These are phyloP conservation scores for Zosterops hypoxanthus DNA, from an alignment of 2,113 vertebrate genomes.

Conservation along the genomic window DNA sequence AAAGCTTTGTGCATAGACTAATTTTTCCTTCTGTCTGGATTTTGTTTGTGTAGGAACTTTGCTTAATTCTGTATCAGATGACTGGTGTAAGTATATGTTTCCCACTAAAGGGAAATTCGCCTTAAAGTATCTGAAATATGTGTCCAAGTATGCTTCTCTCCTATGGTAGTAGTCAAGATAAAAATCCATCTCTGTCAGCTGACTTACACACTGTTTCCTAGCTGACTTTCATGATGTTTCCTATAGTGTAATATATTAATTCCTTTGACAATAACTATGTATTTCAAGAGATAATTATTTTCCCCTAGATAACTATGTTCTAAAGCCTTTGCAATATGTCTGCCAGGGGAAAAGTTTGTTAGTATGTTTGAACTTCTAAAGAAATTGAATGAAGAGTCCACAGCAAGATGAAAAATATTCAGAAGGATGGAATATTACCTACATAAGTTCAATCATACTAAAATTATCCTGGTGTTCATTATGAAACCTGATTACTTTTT, in stretches of 20 bases:
- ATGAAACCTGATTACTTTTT: not conserved
- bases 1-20: not conserved
- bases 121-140: not conserved
- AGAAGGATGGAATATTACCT: not conserved
- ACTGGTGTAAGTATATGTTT: not conserved
- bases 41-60: not conserved
- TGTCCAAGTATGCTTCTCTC: not conserved
- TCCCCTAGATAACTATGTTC: not conserved
- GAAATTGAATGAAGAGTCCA: not conserved
- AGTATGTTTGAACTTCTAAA: not conserved
- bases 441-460: not conserved
- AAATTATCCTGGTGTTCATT: not conserved
- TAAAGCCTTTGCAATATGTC: slow-evolving; percentile 23
- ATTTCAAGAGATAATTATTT: slow-evolving; percentile 5
- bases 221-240: not conserved
- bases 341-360: slow-evolving; percentile 2
- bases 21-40: not conserved
- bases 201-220: not conserved
- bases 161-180: not conserved
- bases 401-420: not conserved
- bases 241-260: not conserved
- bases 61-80: not conserved
- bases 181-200: not conserved
- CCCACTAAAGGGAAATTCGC: not conserved
- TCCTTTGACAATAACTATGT: not conserved